Evolutionary conservation across 2,888 invertebrate species (phyloP).

Genomic region (Lysandra bellargus): DNA sequence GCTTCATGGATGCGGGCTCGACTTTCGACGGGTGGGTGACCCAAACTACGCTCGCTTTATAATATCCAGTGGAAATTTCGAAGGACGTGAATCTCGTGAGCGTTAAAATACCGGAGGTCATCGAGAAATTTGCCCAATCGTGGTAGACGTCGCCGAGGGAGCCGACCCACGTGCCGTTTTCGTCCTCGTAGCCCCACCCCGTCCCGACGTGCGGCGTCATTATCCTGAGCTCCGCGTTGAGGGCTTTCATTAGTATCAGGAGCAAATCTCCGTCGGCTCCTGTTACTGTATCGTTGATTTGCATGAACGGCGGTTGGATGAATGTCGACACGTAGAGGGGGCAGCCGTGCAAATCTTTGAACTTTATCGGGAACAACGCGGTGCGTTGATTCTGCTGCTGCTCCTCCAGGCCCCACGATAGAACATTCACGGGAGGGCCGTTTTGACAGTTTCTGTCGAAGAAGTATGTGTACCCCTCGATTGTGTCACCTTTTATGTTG

Average conservation of each 20-base stretch:
- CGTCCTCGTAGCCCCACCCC: conserved; percentile 60
- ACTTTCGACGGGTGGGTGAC: conserved; percentile 54
- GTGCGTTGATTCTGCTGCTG: neutral
- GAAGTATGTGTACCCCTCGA: conserved; percentile 56
- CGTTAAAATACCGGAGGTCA: conserved; percentile 63
- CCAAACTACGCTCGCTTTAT: conserved; percentile 53
- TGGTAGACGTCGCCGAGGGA: conserved; percentile 62
- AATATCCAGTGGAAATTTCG: conserved; percentile 58
- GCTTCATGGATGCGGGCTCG: conserved; percentile 57
- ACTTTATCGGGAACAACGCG: conserved; percentile 54
- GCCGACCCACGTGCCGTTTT: conserved; percentile 62
- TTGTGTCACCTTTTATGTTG: conserved; percentile 43
- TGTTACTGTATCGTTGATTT: conserved; percentile 47
- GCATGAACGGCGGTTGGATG: conserved; percentile 60
- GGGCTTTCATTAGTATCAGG: conserved; percentile 49
- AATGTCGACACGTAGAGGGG: conserved; percentile 61
- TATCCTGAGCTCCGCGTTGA: conserved; percentile 57
- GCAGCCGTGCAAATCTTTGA: conserved; percentile 57
- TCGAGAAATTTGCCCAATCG: conserved; percentile 64
- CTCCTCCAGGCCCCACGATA: conserved; percentile 39
- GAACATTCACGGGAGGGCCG: conserved; percentile 50
- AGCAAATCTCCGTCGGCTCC: conserved; percentile 65
- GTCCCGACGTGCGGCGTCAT: conserved; percentile 55
- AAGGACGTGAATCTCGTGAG: conserved; percentile 54
- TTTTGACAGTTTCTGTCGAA: conserved; percentile 52